A percentile compares a stretch with the other conserved stretches of the same genome.
Conservation (phyloP, 2,888 invertebrate species). For the Auanema sp. region DNA sequence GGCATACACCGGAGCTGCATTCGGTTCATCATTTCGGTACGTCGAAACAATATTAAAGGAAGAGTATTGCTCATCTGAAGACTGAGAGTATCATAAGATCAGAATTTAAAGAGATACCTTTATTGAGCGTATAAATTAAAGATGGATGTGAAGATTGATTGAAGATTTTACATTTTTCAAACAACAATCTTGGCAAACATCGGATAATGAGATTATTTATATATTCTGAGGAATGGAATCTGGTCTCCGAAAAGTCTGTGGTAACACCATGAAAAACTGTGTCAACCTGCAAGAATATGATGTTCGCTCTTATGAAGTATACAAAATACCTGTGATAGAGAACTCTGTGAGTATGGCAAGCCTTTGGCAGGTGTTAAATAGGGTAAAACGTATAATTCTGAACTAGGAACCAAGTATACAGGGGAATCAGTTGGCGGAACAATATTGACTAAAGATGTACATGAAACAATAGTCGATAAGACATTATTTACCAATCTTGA, state of each 20-base stretch:
- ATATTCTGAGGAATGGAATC: neutral
- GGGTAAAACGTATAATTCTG: slow-evolving; percentile 42
- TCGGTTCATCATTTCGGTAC: neutral
- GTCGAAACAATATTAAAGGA: neutral
- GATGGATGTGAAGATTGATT: slow-evolving; percentile 10
- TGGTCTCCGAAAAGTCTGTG: neutral
- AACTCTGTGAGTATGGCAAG: neutral
- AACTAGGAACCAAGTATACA: slow-evolving; percentile 32
- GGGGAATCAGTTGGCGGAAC: slow-evolving; percentile 32
- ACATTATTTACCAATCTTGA: slow-evolving; percentile 39
- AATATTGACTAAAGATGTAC: slow-evolving; percentile 31
- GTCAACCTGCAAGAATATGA: slow-evolving; percentile 7
- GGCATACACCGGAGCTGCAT: neutral
- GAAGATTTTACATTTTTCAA: slow-evolving; percentile 1
- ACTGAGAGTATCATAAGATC: neutral
- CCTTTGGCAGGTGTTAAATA: neutral
- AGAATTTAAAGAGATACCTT: slow-evolving; percentile 3
- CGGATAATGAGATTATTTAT: slow-evolving; percentile 1
- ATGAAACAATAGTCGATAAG: neutral
- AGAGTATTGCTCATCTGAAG: neutral
- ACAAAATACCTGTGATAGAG: no score
- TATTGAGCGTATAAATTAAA: slow-evolving; percentile 3
- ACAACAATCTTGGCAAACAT: slow-evolving; percentile 7
- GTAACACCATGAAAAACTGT: slow-evolving; percentile 6
- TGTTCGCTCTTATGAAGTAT: no score